A percentile compares a stretch with the other conserved stretches of the same genome.
These are phyloP conservation scores for Egretta garzetta DNA, from an alignment of 2,113 vertebrate genomes.

Conservation along the genomic window DNA sequence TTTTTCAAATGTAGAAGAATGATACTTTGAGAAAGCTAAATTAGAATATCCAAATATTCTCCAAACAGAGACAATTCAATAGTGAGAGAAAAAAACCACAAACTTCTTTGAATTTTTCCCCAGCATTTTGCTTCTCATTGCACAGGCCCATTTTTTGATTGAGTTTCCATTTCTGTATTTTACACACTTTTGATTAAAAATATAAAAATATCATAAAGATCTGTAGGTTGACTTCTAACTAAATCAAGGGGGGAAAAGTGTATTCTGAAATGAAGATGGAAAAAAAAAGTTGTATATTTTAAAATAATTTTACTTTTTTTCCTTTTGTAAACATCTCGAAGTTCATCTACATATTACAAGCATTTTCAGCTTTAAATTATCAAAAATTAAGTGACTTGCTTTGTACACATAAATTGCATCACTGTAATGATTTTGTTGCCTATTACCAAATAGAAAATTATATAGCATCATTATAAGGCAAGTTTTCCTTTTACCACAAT, in stretches of 20 bases:
- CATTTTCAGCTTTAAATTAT: not conserved
- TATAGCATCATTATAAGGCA: accelerated
- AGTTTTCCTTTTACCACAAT: not conserved
- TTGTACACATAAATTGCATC: not conserved
- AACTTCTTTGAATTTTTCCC: not conserved
- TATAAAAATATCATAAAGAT: not conserved
- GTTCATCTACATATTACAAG: not conserved
- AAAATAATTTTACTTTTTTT: not conserved
- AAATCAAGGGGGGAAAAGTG: not conserved
- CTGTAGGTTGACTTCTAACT: not conserved
- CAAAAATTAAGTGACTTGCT: not conserved
- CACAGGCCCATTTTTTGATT: not conserved
- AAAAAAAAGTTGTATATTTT: not conserved
- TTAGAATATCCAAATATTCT: not conserved
- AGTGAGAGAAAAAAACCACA: not conserved
- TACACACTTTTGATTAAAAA: not conserved
- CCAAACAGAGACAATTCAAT: not conserved
- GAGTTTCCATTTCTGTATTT: not conserved
- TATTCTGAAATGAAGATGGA: not conserved
- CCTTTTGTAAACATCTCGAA: not conserved
- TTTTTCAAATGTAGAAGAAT: not conserved
- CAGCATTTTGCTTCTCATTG: not conserved
- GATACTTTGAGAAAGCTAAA: not conserved
- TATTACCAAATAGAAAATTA: not conserved
- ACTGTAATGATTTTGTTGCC: not conserved